Evolutionary conservation across 2,113 vertebrate species (phyloP), one percentile per base, ranked within the genome.

Genomic region (Himantopus leucocephalus): DNA sequence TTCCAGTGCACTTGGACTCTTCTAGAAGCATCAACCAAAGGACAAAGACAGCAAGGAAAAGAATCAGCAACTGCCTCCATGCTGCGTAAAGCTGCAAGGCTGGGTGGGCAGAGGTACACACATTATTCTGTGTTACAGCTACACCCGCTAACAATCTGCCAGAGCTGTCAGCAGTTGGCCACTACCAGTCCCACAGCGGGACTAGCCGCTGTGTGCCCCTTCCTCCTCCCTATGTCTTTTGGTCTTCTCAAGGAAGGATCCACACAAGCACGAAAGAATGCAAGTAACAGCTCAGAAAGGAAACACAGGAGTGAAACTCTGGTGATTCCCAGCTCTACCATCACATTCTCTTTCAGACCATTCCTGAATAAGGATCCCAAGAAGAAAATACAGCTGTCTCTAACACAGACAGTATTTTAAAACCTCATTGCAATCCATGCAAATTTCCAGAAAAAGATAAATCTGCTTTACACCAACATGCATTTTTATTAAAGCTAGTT

Each of bases 181-280:
- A 56, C 21, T 4, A 5, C 52, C 64, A 8, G 32, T 62, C 32
- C 29, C 35, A 16, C 1, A 27, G 73, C 35, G 34, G 50, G 34
- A 26, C 22, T 6, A 14, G 21, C 15, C 1, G 2, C 35, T 55
- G 11, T 8, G 32, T 43, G 19, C 30, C 26, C 21, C 4, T 1
- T 76, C 19, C 71, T 60, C 53, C 72, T 63, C 18, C 0, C 48
- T 32, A 4, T 24, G 47, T 12, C 66, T 63, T 85, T 41, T 56
- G 30, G 30, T 88, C 8, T 79, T 88, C 79, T 39, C 27, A 37
- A 55, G 48, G 21, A 88, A 68, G 53, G 50, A 73, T 22, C 43
- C 30, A 72, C 43, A 67, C 1, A 1, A n/a, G n/a, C 43, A 59
- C 27, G 12, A 70, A 80, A 71, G 52, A 50, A 60, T 75, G 37